Evolutionary conservation across 2,888 invertebrate species (phyloP), one percentile per base, ranked within the genome.

Genomic region (Furcula furcula): DNA sequence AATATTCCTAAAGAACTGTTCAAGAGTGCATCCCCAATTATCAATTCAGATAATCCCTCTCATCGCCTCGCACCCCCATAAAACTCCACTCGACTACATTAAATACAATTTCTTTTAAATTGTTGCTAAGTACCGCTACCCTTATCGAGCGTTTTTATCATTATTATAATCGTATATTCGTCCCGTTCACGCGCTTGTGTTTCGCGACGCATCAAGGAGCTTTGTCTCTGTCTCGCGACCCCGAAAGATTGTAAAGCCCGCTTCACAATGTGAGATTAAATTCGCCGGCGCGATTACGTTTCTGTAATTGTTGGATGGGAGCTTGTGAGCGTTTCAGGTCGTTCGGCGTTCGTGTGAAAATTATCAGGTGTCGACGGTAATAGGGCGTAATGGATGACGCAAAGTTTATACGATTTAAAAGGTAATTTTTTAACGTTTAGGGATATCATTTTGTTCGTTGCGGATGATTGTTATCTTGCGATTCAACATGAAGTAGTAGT

Each of bases 61-160:
- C 71, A 78, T 70, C 74, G 76, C 58, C 62, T 65, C 65, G 70
- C 16, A 61, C 55, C 59, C 60, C 58, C 58, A 50, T 18, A 40
- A 43, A 56, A 54, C 41, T 45, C 52, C 43, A 66, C 73, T 67
- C 67, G 59, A 58, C n/a, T n/a, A 77, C 83, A 80, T 86, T 86
- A 86, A 86, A 84, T 83, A 85, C 85, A 84, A 81, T 86, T 85
- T 85, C 84, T 83, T 79, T n/a, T 75, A 85, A 86, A 86, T 86
- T 84, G 83, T 76, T 82, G 71, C 76, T 85, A 86, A 85, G 83
- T 75, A 84, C 76, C 60, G 60, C 78, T 82, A 75, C 84, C 82
- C 84, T 84, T 80, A 81, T 78, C 74, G 73, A 65, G 67, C 71
- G 81, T 81, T 85, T 85, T 83, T 83, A 79, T 79, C 68, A 73